These are phyloP conservation scores for Poicephalus meyeri DNA, from an alignment of 2,113 vertebrate species.

Conservation along the genomic window DNA sequence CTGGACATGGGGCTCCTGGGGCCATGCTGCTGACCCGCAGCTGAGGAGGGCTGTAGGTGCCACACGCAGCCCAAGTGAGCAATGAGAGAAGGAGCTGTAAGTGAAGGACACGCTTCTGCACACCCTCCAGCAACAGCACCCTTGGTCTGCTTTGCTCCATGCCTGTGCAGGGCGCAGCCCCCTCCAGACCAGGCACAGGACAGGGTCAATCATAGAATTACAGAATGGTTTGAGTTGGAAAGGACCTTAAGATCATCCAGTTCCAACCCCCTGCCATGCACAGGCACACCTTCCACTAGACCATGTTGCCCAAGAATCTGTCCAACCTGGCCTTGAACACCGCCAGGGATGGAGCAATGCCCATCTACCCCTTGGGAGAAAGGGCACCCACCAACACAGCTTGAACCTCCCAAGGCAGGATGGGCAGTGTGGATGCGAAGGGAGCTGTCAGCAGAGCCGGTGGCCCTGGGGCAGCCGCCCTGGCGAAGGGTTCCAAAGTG, in stretches of 20 bases:
- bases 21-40: neutral
- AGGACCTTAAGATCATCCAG: neutral
- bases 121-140: neutral
- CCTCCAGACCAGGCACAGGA: rapidly evolving
- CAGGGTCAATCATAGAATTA: neutral
- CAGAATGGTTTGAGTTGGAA: neutral
- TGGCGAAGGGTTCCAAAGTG: rapidly evolving
- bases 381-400: rapidly evolving
- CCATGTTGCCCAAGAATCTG: neutral
- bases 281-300: neutral
- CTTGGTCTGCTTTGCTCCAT: rapidly evolving
- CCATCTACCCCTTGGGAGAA: neutral
- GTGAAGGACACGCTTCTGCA: rapidly evolving
- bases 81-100: neutral
- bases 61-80: rapidly evolving
- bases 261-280: neutral
- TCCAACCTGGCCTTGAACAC: neutral
- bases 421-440: rapidly evolving
- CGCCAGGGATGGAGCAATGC: neutral
- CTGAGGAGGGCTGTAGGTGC: neutral
- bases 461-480: neutral
- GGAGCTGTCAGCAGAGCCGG: neutral
- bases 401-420: neutral
- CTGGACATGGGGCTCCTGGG: rapidly evolving
- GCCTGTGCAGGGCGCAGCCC: neutral